Evolutionary conservation across 2,888 invertebrate species (phyloP).

Genomic region (Caenorhabditis japonica): DNA sequence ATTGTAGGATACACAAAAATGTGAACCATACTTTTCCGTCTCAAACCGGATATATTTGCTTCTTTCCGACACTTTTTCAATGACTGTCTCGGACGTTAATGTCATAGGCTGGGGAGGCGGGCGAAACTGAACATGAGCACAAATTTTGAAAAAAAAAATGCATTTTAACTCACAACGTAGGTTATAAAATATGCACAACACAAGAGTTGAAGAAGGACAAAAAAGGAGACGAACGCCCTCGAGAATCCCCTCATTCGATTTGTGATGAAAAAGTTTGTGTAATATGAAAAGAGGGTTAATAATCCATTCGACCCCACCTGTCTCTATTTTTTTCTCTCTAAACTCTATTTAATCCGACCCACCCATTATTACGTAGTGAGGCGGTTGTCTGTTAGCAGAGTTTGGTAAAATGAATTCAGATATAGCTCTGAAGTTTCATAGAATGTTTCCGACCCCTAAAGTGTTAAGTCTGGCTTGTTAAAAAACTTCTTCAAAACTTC

Average conservation of each 20-base stretch:
- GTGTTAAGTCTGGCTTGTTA: not conserved
- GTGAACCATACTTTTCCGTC: slow-evolving; percentile 22
- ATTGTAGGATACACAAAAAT: slow-evolving; percentile 62
- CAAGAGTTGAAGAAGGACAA: slow-evolving; percentile 30
- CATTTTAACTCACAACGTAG: slow-evolving; percentile 10
- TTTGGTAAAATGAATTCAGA: not conserved
- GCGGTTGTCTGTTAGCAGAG: not conserved
- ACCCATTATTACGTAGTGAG: slow-evolving; percentile 24
- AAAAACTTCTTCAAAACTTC: slow-evolving; percentile 23
- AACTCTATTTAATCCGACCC: slow-evolving; percentile 31
- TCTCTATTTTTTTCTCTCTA: not conserved
- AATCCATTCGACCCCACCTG: not conserved
- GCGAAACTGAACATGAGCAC: slow-evolving; percentile 11
- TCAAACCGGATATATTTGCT: slow-evolving; percentile 40
- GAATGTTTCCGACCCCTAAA: not conserved
- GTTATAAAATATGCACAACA: slow-evolving; percentile 38
- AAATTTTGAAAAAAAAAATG: not conserved
- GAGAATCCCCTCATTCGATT: slow-evolving; percentile 35
- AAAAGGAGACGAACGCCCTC: slow-evolving; percentile 24
- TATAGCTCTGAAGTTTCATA: no score
- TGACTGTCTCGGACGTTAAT: not conserved
- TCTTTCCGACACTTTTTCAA: slow-evolving; percentile 9
- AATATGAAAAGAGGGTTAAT: no score
- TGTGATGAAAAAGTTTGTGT: slow-evolving; percentile 11
- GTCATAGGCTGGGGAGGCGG: not conserved